Evolutionary conservation across 2,888 invertebrate species (phyloP), one percentile per base, ranked within the genome.

Genomic region (Eristalis intricaria): DNA sequence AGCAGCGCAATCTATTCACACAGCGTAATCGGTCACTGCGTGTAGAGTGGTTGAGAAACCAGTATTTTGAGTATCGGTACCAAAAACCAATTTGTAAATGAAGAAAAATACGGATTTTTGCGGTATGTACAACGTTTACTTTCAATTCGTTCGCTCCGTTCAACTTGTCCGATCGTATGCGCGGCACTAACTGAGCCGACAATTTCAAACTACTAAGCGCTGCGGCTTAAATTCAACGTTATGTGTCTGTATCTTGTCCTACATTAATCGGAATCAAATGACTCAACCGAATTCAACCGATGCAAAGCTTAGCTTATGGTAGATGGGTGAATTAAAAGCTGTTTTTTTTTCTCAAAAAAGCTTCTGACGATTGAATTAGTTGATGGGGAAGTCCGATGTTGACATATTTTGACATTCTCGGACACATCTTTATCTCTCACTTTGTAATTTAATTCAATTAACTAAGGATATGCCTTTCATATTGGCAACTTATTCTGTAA

Each of bases 11-110:
- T 84, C 65, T 84, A 43, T 84, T 76, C 76, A 87, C 79, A 84
- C 87, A 84, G 84, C 76, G 76, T 87, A 87, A 87, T 84, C 87
- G 87, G 66, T 73, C 84, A 87, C 87, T 80, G 60, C 79, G 87
- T 87, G 84, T 87, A 50, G 73, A 84, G 84, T 73, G 79, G 84
- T 87, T 87, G 35, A 35, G 84, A 87, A 87, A 87, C 87, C 87
- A 87, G 87, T 87, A 87, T 87, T 87, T 87, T 84, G 60, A 69
- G 68, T 79, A 76, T 87, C 64, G 75, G 80, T 76, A 77, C 73
- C 76, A 66, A 75, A 83, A 83, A 79, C 32, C 65, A 65, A 75
- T 75, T 75, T 68, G 58, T 66, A 79, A 79, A 65, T 60, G 71
- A 68, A 73, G 79, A 84, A 64, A 83, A 50, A 50, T 22, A 11